These are phyloP conservation scores for Procavia capensis DNA, from an alignment of 2,113 vertebrate species.

Conservation along the genomic window DNA sequence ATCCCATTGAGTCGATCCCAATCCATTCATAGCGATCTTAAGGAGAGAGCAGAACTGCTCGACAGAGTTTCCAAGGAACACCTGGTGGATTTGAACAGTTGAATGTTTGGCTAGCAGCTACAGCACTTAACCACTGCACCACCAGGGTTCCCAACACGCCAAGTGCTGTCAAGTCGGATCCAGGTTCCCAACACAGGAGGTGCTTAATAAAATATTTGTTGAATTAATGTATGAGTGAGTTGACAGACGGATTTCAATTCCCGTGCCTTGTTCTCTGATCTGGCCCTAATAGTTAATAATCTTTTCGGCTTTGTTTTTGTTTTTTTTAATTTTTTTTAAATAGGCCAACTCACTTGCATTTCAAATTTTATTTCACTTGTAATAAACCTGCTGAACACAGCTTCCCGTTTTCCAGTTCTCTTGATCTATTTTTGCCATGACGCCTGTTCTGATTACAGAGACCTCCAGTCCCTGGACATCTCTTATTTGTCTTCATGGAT, in stretches of 20 bases:
- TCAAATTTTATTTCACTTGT: conserved; percentile 63
- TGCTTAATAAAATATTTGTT: conserved; percentile 30
- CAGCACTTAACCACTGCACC: no score
- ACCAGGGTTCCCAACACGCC: no score
- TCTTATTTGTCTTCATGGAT: conserved; percentile 32
- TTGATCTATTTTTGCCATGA: conserved; percentile 62
- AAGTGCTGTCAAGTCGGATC: no score
- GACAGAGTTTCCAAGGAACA: no score
- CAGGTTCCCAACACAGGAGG: no score
- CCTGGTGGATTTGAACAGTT: no score
- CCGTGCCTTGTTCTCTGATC: conserved; percentile 27
- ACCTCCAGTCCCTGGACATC: conserved; percentile 6
- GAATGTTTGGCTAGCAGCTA: no score
- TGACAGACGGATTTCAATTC: conserved; percentile 37
- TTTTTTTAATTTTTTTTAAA: conserved; percentile 34
- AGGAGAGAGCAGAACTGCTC: no score
- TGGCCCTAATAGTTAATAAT: conserved; percentile 37
- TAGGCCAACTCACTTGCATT: conserved; percentile 48
- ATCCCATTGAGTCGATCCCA: no score
- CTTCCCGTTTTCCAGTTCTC: conserved; percentile 7
- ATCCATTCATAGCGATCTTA: no score
- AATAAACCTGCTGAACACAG: conserved; percentile 55
- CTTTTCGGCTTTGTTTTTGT: no score
- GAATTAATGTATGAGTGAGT: conserved; percentile 48
- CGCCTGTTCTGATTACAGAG: conserved; percentile 46